Percentiles rank a stretch among this genome's conserved stretches.
These are phyloP conservation scores for Thymelicus acteon DNA, from an alignment of 2,888 invertebrate genomes.

Conservation along the genomic window DNA sequence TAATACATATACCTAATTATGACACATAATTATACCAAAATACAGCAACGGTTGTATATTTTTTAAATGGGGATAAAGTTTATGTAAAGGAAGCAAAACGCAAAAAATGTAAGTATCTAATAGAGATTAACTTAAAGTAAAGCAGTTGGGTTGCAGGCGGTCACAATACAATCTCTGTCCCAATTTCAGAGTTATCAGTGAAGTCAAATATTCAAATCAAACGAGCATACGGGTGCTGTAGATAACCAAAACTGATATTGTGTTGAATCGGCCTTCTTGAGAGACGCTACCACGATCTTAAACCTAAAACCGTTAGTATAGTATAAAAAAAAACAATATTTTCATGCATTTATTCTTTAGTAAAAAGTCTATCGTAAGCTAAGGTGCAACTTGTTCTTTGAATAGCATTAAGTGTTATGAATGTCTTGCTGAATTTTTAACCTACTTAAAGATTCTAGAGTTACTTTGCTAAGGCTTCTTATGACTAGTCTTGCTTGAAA, in stretches of 20 bases:
- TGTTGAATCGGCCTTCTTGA: slow-evolving; percentile 10
- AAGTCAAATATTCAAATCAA: slow-evolving; percentile 67
- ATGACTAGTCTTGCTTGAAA: slow-evolving; percentile 8
- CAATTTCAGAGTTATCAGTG: slow-evolving; percentile 72
- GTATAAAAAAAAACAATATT: too few relatives aligned
- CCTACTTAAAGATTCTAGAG: slow-evolving; percentile 28
- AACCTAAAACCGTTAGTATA: background rate
- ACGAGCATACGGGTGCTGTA: slow-evolving; percentile 53
- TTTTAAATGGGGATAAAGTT: background rate
- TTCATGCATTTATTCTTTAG: background rate
- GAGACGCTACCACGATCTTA: background rate
- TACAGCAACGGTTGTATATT: background rate
- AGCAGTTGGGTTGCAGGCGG: slow-evolving; percentile 50
- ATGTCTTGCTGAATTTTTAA: slow-evolving; percentile 18
- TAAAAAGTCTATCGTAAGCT: background rate
- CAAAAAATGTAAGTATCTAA: slow-evolving; percentile 42
- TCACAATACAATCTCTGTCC: slow-evolving; percentile 69
- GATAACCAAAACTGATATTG: slow-evolving; percentile 54
- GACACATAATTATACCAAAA: background rate
- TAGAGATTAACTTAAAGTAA: slow-evolving; percentile 47
- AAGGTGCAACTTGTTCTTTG: background rate
- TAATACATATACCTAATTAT: background rate
- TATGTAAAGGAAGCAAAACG: slow-evolving; percentile 22
- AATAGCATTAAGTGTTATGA: background rate
- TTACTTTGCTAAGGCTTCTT: slow-evolving; percentile 34